These are phyloP conservation scores for Parazoanthus darwini DNA, from an alignment of 92 coral and sea anemone species.

Conservation along the genomic window DNA sequence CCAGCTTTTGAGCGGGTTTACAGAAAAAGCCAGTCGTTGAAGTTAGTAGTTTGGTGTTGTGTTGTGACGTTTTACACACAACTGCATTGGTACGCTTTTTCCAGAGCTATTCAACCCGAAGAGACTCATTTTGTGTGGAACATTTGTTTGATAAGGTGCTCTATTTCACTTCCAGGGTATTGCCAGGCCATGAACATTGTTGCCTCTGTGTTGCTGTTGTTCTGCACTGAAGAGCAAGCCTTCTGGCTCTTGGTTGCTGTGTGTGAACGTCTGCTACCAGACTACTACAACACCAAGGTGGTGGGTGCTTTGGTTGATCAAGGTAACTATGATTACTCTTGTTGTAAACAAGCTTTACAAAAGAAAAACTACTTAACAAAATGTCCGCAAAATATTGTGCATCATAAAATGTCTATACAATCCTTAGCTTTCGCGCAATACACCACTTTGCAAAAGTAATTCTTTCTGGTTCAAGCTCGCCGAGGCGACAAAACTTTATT, in stretches of 20 bases:
- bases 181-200: slow-evolving; percentile 99
- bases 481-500: no score
- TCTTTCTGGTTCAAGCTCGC: no score
- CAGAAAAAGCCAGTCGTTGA: no score
- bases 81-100: not conserved
- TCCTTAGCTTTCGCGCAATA: no score
- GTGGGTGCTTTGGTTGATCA: slow-evolving; percentile 99
- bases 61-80: not conserved
- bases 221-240: slow-evolving; percentile 98
- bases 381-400: no score
- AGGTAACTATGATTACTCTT: slow-evolving; percentile 54
- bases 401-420: no score
- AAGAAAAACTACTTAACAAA: no score
- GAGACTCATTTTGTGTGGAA: not conserved
- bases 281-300: slow-evolving; percentile 95
- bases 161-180: slow-evolving; percentile 61
- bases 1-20: no score
- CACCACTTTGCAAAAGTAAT: no score
- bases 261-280: slow-evolving; percentile 96
- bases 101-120: not conserved
- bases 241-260: slow-evolving; percentile 99
- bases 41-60: no score
- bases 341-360: not conserved
- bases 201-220: slow-evolving; percentile 89
- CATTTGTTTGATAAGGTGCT: not conserved